A percentile compares a stretch with the other conserved stretches of the same genome.
Evolutionary conservation across 2,888 invertebrate genomes (phyloP).

Genomic region (Neelides folsomi): DNA sequence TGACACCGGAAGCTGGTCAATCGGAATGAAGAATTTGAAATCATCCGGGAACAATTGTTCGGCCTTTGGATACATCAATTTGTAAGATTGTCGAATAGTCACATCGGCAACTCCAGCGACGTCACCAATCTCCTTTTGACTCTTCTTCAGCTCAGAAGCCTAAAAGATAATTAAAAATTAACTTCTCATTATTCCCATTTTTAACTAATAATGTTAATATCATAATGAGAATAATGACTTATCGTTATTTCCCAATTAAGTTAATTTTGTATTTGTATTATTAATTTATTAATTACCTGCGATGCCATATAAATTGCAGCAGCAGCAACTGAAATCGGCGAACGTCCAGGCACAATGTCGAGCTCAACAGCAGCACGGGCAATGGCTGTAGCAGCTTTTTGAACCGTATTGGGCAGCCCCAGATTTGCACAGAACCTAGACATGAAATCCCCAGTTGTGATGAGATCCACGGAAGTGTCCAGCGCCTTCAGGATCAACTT

Average conservation of each 20-base stretch:
- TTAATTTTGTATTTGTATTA: too few relatives aligned
- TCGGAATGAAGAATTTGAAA: constrained; percentile 87
- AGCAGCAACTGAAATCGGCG: constrained; percentile 96
- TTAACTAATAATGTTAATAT: background rate
- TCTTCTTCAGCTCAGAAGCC: constrained; percentile 85
- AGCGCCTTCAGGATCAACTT: constrained; percentile 89
- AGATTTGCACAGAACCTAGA: constrained; percentile 94
- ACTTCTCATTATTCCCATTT: background rate
- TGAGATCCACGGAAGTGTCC: constrained; percentile 91
- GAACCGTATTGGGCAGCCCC: constrained; percentile 69
- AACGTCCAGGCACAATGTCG: constrained; percentile 93
- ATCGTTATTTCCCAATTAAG: too few relatives aligned
- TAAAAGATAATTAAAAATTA: constrained; percentile 33
- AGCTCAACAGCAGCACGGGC: constrained; percentile 91
- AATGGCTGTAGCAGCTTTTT: constrained; percentile 89
- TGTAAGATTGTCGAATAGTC: constrained; percentile 93
- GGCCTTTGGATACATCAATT: constrained; percentile 90
- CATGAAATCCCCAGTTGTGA: constrained; percentile 99
- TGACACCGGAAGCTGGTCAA: constrained; percentile 67
- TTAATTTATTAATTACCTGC: constrained; percentile 48
- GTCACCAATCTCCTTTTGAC: constrained; percentile 95
- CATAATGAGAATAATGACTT: background rate
- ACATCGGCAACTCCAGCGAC: constrained; percentile 97
- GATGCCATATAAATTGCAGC: constrained; percentile 99
- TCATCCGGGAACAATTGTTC: constrained; percentile 86